Evolutionary conservation across 2,113 vertebrate species (phyloP).

Genomic region (Charina bottae): DNA sequence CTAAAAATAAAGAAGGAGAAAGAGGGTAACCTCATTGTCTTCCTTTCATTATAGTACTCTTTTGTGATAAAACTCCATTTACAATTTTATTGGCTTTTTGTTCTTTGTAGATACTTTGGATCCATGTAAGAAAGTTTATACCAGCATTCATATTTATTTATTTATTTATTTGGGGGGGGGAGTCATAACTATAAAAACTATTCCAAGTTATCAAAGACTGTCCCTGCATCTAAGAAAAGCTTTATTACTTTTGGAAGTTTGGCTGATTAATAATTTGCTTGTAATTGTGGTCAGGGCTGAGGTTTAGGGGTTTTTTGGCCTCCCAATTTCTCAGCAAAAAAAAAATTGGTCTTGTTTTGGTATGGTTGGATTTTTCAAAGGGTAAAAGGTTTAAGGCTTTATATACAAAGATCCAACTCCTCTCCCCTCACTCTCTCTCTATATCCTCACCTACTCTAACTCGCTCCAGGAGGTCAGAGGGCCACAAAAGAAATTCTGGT

Average conservation of each 20-base stretch:
- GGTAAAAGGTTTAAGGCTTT: neutral
- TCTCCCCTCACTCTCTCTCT: neutral
- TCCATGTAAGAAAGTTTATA: neutral
- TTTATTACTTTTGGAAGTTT: neutral
- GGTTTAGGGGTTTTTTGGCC: neutral
- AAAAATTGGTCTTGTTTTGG: neutral
- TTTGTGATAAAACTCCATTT: neutral
- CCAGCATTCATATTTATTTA: neutral
- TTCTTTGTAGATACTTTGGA: no score
- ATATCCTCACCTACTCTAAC: neutral
- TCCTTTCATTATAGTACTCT: neutral
- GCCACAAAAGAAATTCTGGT: no score
- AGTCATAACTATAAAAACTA: neutral
- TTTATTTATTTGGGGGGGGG: no score
- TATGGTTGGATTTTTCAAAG: neutral
- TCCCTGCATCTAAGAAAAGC: neutral
- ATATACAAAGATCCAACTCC: neutral
- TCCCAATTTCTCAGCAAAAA: neutral
- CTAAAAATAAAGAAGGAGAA: neutral
- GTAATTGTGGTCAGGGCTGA: neutral
- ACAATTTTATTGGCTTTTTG: neutral
- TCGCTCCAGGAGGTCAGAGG: neutral
- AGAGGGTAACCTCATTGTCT: neutral
- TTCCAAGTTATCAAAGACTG: neutral
- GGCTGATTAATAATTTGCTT: neutral